Percentiles rank a stretch among this genome's conserved stretches.
Conservation (phyloP, 1,140 invertebrate genomes). For the Copidosoma floridanum region DNA sequence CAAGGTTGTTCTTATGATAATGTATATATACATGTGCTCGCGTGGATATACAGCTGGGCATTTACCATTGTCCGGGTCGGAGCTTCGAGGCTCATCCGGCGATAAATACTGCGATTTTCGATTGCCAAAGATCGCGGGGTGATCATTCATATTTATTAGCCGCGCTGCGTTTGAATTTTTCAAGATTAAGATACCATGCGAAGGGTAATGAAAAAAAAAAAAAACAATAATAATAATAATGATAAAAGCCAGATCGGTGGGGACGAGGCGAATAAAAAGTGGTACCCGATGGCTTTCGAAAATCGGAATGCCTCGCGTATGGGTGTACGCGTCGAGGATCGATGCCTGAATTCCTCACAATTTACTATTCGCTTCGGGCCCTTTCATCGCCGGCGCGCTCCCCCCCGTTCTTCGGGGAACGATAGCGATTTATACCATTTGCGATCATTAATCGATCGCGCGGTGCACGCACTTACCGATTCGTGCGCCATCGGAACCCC, state of each 20-base stretch:
- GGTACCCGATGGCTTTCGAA: conserved; percentile 12
- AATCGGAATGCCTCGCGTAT: conserved; percentile 37
- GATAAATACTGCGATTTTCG: too few relatives aligned
- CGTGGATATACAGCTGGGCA: too few relatives aligned
- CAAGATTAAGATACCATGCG: conserved; percentile 24
- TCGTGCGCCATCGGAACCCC: conserved; percentile 8
- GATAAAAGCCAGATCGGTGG: neutral
- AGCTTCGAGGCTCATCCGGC: too few relatives aligned
- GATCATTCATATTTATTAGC: conserved; percentile 14
- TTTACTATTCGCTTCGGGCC: conserved; percentile 37
- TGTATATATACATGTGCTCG: too few relatives aligned
- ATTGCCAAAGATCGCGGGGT: too few relatives aligned
- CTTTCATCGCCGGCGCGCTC: conserved; percentile 35
- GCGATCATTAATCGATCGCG: conserved; percentile 36
- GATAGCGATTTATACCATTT: conserved; percentile 30
- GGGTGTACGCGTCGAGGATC: too few relatives aligned
- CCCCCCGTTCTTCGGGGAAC: conserved; percentile 27
- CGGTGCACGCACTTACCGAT: conserved; percentile 8
- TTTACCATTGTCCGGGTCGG: too few relatives aligned
- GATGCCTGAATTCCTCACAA: conserved; percentile 34
- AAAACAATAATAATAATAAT: conserved; percentile 9
- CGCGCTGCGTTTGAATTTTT: conserved; percentile 12
- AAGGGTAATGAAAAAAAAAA: conserved; percentile 10
- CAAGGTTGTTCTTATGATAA: too few relatives aligned
- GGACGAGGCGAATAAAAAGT: neutral